Evolutionary conservation across 2,797 vertebrate genomes (phyloP).

Genomic region (Chiroxiphia lanceolata): DNA sequence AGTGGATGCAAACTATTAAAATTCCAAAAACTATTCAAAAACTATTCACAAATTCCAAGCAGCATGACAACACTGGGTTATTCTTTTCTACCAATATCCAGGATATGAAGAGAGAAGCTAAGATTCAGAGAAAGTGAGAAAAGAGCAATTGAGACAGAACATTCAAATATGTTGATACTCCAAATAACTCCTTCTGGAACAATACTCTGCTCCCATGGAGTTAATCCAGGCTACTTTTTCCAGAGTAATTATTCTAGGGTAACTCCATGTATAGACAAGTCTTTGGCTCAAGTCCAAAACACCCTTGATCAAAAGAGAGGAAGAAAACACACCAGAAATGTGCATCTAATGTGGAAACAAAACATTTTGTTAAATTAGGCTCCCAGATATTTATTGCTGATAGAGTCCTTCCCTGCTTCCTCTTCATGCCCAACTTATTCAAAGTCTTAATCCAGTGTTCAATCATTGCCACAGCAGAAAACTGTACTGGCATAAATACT

Average conservation of each 20-base stretch:
- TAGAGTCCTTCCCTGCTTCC: background rate
- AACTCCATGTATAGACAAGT: background rate
- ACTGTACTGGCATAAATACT: background rate
- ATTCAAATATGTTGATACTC: background rate
- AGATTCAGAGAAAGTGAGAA: background rate
- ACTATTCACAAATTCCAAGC: background rate
- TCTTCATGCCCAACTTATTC: background rate
- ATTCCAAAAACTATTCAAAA: background rate
- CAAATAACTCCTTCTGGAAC: conserved; percentile 19
- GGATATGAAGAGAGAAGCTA: background rate
- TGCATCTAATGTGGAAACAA: conserved; percentile 12
- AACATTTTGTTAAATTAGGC: conserved; percentile 17
- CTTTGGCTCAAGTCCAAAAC: conserved; percentile 28
- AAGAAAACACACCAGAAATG: background rate
- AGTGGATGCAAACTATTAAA: background rate
- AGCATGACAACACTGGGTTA: background rate
- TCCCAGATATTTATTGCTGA: background rate
- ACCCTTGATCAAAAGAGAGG: background rate
- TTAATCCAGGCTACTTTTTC: conserved; percentile 46
- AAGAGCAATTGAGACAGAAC: background rate
- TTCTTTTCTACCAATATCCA: background rate
- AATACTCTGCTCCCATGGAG: background rate
- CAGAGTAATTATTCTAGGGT: conserved; percentile 30
- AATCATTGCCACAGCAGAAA: conserved; percentile 14
- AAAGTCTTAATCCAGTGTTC: conserved; percentile 12